These are phyloP conservation scores for Oegoconia quadripuncta DNA, from an alignment of 2,888 invertebrate genomes.

Conservation along the genomic window DNA sequence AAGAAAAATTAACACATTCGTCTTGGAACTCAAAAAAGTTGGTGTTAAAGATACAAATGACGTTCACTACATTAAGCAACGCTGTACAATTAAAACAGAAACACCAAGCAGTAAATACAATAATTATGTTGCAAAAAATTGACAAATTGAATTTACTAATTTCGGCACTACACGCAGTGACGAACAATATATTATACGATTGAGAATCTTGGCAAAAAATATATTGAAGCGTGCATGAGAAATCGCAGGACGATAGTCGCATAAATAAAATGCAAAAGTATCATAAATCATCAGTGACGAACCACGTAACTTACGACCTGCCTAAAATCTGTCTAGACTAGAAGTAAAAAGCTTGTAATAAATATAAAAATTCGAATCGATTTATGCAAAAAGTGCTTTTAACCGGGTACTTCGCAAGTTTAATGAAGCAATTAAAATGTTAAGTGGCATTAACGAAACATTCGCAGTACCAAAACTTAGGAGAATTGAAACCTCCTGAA, in stretches of 20 bases:
- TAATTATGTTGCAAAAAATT: constrained; percentile 50
- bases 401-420: constrained; percentile 11
- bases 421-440: constrained; percentile 13
- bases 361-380: constrained; percentile 42
- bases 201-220: constrained; percentile 18
- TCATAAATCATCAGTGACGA: constrained; percentile 37
- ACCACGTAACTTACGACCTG: constrained; percentile 33
- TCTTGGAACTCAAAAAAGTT: constrained; percentile 26
- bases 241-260: constrained; percentile 7
- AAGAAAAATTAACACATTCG: constrained; percentile 31
- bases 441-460: constrained; percentile 8
- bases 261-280: constrained; percentile 26
- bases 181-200: constrained; percentile 34
- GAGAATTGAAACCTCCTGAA: constrained; percentile 44
- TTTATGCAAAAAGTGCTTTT: constrained; percentile 31
- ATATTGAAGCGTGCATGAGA: constrained; percentile 1
- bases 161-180: constrained; percentile 38
- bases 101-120: constrained; percentile 35
- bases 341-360: too few relatives aligned
- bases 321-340: constrained; percentile 30
- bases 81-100: constrained; percentile 46
- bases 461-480: neutral
- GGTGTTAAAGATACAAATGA: constrained; percentile 57
- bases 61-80: constrained; percentile 47
- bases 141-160: constrained; percentile 62